Evolutionary conservation across 1,140 invertebrate species (phyloP), one percentile per base, ranked within the genome.

Genomic region (Maconellicoccus hirsutus): DNA sequence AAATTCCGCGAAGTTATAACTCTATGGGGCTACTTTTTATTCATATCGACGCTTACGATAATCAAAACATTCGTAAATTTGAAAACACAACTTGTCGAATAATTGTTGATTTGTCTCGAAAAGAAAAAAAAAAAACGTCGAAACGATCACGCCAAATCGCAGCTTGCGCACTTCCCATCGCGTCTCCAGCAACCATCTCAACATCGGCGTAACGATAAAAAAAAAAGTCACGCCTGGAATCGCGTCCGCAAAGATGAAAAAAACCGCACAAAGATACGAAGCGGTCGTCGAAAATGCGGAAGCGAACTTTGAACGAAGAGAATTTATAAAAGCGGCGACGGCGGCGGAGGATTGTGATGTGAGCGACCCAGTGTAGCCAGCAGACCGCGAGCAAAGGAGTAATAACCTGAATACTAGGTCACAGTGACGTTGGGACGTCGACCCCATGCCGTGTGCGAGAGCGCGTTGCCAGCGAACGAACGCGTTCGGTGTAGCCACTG

Each of bases 401-500:
- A 66, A 66, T 66, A 66, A 66, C 61, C 61, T 66, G 61, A 25
- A 66, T 66, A 66, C 61, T 66, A 66, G 61, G 61, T 66, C 61
- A 66, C 19, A 66, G 61, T 66, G 61, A 66, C 61, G 61, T 66
- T 66, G 61, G 61, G 61, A 66, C 61, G 61, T 66, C 61, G 61
- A 66, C 61, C 61, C 61, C 61, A 66, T 66, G 61, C 21, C 25
- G 61, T 23, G 61, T 66, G 21, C n/a, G n/a, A n/a, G n/a, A n/a
- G n/a, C n/a, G n/a, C n/a, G n/a, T n/a, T n/a, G n/a, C n/a, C 4
- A 66, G 4, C 61, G 10, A 16, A 3, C 61, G n/a, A n/a, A n/a
- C n/a, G n/a, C n/a, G n/a, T n/a, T n/a, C n/a, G n/a, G n/a, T n/a
- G 25, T 66, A 66, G 25, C 61, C 25, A 66, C 61, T 66, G 61